phyloP scores from a whole-genome alignment of 2,888 invertebrate genomes.

The Oithona nana region DNA sequence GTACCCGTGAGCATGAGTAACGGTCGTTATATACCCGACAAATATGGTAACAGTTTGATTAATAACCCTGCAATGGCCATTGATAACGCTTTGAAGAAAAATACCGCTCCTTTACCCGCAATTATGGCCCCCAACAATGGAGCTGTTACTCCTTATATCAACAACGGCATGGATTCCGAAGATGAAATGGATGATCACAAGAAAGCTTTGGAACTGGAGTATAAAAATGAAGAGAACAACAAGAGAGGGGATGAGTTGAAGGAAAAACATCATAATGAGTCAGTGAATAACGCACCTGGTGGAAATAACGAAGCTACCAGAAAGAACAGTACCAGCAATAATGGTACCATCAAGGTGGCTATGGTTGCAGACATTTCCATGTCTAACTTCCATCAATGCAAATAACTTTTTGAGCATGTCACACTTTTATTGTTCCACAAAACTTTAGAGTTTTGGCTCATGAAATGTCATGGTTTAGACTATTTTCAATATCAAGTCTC shows the following conservation, averaged over 20 bases:
- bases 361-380: slow-evolving; percentile 14
- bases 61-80: neutral
- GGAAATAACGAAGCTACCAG: neutral
- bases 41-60: neutral
- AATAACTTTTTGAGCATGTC: no score
- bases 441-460: no score
- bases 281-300: neutral
- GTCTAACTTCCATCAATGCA: slow-evolving; percentile 2
- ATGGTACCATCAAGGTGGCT: slow-evolving; percentile 6
- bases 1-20: no score
- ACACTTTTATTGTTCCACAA: no score
- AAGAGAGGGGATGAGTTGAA: no score
- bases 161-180: neutral
- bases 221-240: neutral
- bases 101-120: neutral
- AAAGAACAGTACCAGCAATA: neutral
- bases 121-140: neutral
- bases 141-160: neutral
- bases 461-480: no score
- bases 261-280: neutral
- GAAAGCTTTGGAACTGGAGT: neutral
- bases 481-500: no score
- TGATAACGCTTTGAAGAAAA: no score
- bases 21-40: neutral
- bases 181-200: neutral